Evolutionary conservation across 1,140 invertebrate species (phyloP).

Genomic region (Dreissena polymorpha): DNA sequence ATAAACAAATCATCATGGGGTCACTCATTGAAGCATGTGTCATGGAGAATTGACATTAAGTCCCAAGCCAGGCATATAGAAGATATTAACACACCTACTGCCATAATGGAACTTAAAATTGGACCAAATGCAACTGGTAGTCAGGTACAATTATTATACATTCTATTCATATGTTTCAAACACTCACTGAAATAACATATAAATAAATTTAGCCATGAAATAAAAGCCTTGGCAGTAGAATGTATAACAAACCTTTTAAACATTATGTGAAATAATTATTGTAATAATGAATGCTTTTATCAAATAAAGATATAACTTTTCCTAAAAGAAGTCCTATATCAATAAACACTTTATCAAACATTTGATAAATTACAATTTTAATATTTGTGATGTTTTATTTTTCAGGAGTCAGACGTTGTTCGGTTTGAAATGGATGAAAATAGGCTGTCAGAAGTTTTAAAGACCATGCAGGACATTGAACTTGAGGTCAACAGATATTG

Average conservation of each 20-base stretch:
- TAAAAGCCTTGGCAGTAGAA: too few relatives aligned
- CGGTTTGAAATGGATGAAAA: constrained; percentile 76
- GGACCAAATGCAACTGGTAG: constrained; percentile 55
- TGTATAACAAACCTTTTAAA: too few relatives aligned
- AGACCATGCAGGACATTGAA: constrained; percentile 74
- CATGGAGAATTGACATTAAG: constrained; percentile 78
- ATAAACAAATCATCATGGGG: constrained; percentile 75
- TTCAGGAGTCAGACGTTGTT: constrained; percentile 71
- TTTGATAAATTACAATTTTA: not conserved
- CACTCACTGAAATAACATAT: too few relatives aligned
- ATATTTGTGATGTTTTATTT: constrained; percentile 39
- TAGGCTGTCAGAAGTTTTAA: constrained; percentile 64
- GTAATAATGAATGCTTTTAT: too few relatives aligned
- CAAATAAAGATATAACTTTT: too few relatives aligned
- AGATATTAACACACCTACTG: constrained; percentile 75
- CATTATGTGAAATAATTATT: too few relatives aligned
- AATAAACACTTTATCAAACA: too few relatives aligned
- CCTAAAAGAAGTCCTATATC: too few relatives aligned
- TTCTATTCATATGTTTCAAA: too few relatives aligned
- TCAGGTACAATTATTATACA: constrained; percentile 41
- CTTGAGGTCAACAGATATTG: constrained; percentile 70
- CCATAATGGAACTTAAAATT: constrained; percentile 77
- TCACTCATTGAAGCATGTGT: constrained; percentile 73
- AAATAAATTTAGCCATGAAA: too few relatives aligned
- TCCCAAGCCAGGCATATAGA: constrained; percentile 73